Evolutionary conservation across 2,888 invertebrate genomes (phyloP).

Genomic region (Villa cingulata): DNA sequence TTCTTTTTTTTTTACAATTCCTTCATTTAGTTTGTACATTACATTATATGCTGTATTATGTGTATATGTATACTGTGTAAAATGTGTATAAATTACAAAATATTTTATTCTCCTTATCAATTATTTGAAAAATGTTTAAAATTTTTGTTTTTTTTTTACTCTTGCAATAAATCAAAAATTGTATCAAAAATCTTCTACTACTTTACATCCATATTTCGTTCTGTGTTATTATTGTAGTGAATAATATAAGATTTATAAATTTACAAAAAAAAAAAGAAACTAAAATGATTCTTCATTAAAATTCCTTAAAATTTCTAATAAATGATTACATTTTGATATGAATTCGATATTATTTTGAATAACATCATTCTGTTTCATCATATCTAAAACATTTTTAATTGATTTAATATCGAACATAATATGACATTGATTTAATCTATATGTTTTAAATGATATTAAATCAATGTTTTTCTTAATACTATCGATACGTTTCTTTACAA

Average conservation of each 20-base stretch:
- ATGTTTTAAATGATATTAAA: constrained; percentile 2
- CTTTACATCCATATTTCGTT: too few species aligned
- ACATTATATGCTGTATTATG: neutral
- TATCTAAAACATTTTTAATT: neutral
- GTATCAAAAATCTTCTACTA: too few species aligned
- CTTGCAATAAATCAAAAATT: too few species aligned
- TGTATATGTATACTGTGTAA: neutral
- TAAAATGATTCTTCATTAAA: neutral
- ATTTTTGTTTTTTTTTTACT: too few species aligned
- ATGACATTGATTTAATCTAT: constrained; percentile 4
- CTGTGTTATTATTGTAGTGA: too few species aligned
- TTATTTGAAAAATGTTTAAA: neutral
- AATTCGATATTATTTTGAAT: neutral
- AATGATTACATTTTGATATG: neutral
- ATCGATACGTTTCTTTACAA: constrained; percentile 42
- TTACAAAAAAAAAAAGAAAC: too few species aligned
- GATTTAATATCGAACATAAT: constrained; percentile 5
- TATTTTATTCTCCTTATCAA: neutral
- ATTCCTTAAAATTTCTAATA: neutral
- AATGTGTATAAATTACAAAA: too few species aligned
- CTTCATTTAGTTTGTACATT: neutral
- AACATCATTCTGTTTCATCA: neutral
- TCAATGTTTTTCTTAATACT: neutral
- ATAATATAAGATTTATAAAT: too few species aligned
- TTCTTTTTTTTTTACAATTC: too few species aligned